phyloP scores from a whole-genome alignment of 2,797 vertebrate genomes.

The Pseudomugil gertrudae region DNA sequence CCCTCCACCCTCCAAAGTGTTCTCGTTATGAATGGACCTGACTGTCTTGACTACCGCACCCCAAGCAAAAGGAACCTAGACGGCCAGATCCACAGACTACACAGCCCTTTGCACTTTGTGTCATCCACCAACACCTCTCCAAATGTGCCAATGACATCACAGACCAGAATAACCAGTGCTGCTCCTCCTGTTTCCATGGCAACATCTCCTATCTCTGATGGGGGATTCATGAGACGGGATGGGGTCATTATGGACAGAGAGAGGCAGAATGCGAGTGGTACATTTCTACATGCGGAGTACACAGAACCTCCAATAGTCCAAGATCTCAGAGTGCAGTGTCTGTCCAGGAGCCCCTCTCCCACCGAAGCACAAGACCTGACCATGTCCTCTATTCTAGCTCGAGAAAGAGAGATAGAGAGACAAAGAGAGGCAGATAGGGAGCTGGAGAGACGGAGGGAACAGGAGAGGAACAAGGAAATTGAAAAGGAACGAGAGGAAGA shows the following conservation, averaged over 20 bases:
- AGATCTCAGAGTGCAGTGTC: slow-evolving; percentile 73
- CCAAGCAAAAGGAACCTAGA: slow-evolving; percentile 76
- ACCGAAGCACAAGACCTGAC: slow-evolving; percentile 84
- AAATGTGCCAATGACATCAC: slow-evolving; percentile 69
- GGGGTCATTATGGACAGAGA: slow-evolving; percentile 78
- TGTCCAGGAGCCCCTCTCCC: slow-evolving; percentile 77
- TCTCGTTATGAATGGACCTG: slow-evolving; percentile 81
- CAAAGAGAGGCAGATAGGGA: slow-evolving; percentile 63
- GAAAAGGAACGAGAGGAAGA: slow-evolving; percentile 64
- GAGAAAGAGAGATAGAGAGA: slow-evolving; percentile 76
- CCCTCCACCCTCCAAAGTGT: slow-evolving; percentile 77
- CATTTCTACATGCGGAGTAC: slow-evolving; percentile 57
- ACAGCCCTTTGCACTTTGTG: slow-evolving; percentile 65
- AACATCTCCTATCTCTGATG: slow-evolving; percentile 64
- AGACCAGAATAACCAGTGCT: slow-evolving; percentile 77
- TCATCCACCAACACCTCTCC: slow-evolving; percentile 69
- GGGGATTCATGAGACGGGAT: slow-evolving; percentile 70
- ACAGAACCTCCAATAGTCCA: slow-evolving; percentile 68
- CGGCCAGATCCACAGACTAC: slow-evolving; percentile 68
- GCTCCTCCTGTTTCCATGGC: slow-evolving; percentile 75
- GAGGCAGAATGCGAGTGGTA: slow-evolving; percentile 61
- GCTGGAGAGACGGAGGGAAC: slow-evolving; percentile 59
- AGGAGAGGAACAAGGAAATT: slow-evolving; percentile 57
- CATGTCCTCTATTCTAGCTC: slow-evolving; percentile 81
- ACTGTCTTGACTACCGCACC: slow-evolving; percentile 82